A percentile compares a stretch with the other conserved stretches of the same genome.
Evolutionary conservation across 2,113 vertebrate species (phyloP).

Genomic region (Regulus satrapa): DNA sequence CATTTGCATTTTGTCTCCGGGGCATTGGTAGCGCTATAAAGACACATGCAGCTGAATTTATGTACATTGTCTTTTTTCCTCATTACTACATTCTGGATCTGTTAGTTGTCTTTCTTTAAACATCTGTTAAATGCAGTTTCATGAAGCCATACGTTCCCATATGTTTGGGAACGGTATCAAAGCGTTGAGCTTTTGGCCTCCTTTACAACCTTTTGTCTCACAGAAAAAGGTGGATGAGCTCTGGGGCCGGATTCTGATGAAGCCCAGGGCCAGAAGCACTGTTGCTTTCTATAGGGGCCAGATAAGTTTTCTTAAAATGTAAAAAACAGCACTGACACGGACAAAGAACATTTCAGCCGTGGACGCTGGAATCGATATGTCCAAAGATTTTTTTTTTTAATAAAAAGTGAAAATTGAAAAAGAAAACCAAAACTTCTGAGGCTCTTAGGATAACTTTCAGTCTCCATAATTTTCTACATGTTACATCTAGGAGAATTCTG

Average conservation of each 20-base stretch:
- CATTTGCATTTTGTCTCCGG: slow-evolving; percentile 66
- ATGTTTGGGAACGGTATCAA: slow-evolving; percentile 75
- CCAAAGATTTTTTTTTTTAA: background rate
- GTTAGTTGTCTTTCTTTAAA: slow-evolving; percentile 76
- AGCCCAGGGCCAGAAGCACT: background rate
- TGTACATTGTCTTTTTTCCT: slow-evolving; percentile 67
- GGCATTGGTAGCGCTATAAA: slow-evolving; percentile 42
- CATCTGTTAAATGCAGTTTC: slow-evolving; percentile 78
- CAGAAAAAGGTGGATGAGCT: slow-evolving; percentile 47
- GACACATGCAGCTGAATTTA: slow-evolving; percentile 57
- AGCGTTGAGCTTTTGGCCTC: slow-evolving; percentile 59
- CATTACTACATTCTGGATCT: slow-evolving; percentile 69
- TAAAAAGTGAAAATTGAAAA: background rate
- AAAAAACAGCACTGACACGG: background rate
- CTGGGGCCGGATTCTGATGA: background rate
- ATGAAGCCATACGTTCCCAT: slow-evolving; percentile 70
- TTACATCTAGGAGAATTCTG: background rate
- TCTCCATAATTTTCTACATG: background rate
- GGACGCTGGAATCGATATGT: background rate
- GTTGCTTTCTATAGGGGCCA: background rate
- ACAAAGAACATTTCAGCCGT: background rate
- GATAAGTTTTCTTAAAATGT: background rate
- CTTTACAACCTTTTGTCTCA: slow-evolving; percentile 66
- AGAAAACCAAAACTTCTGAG: background rate
- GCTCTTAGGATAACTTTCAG: background rate